Conservation (phyloP, 2,113 vertebrate genomes). For the Myotis brandtii region DNA sequence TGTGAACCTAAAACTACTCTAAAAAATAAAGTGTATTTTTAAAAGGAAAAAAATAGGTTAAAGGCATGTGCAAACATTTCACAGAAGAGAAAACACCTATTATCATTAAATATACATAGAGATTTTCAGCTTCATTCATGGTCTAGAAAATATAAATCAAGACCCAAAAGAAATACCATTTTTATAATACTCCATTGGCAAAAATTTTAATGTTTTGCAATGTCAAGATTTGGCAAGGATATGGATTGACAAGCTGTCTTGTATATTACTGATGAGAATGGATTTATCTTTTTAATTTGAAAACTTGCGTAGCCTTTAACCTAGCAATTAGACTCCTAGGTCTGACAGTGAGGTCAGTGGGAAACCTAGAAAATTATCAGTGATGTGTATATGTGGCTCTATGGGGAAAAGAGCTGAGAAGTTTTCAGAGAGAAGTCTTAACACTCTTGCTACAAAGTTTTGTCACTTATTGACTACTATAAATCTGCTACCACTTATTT, state of each 20-base stretch:
- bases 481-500: not conserved
- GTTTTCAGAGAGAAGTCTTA: not conserved
- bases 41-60: not conserved
- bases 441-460: not conserved
- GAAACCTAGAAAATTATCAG: not conserved
- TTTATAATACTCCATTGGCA: not conserved
- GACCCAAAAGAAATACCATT: not conserved
- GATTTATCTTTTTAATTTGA: not conserved
- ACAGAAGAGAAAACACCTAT: not conserved
- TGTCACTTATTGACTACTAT: not conserved
- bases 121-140: not conserved
- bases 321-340: not conserved
- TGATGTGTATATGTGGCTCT: not conserved
- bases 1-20: not conserved
- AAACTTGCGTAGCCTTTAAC: constrained; percentile 7
- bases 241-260: not conserved
- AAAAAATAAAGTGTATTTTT: not conserved
- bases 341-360: not conserved
- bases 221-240: not conserved
- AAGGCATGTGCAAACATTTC: not conserved
- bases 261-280: not conserved
- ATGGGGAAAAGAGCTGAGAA: not conserved
- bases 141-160: constrained; percentile 5
- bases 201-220: not conserved
- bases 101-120: not conserved